Conservation (phyloP, 1,140 invertebrate genomes). For the Pachypsylla venusta region DNA sequence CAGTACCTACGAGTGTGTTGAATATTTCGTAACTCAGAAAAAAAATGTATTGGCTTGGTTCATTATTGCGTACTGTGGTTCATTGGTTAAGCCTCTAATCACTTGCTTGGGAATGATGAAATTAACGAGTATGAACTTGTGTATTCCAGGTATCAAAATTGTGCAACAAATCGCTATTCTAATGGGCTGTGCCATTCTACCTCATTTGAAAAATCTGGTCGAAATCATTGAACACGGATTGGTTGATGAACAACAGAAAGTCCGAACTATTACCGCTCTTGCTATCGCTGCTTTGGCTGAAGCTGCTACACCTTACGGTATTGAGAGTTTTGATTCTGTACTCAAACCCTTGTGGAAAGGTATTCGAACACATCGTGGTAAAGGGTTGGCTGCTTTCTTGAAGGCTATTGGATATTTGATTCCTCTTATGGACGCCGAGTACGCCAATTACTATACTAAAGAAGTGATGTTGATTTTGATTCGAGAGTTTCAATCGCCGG, state of each 20-base stretch:
- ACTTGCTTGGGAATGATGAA: too few species aligned
- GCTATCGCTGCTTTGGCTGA: slow-evolving; percentile 96
- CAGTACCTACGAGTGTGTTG: too few species aligned
- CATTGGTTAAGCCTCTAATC: too few species aligned
- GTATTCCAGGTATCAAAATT: slow-evolving; percentile 93
- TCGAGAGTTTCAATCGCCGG: slow-evolving; percentile 97
- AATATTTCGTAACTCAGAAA: too few species aligned
- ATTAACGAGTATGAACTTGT: too few species aligned
- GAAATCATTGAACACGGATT: slow-evolving; percentile 98
- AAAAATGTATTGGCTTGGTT: too few species aligned
- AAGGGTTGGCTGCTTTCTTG: slow-evolving; percentile 95
- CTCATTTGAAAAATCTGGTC: slow-evolving; percentile 93
- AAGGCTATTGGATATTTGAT: slow-evolving; percentile 99
- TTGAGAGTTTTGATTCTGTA: slow-evolving; percentile 98
- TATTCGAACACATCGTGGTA: slow-evolving; percentile 94
- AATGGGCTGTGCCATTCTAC: slow-evolving; percentile 99
- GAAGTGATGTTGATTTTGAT: slow-evolving; percentile 99
- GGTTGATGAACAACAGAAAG: slow-evolving; percentile 76
- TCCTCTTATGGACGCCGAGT: slow-evolving; percentile 99
- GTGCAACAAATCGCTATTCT: slow-evolving; percentile 99
- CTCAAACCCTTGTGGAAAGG: slow-evolving; percentile 98
- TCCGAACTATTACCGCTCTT: slow-evolving; percentile 93
- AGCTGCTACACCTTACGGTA: slow-evolving; percentile 97
- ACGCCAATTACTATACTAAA: slow-evolving; percentile 97
- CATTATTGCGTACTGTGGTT: too few species aligned